Conservation (phyloP, 2,888 invertebrate species). For the Brachynemurus nebulosus region DNA sequence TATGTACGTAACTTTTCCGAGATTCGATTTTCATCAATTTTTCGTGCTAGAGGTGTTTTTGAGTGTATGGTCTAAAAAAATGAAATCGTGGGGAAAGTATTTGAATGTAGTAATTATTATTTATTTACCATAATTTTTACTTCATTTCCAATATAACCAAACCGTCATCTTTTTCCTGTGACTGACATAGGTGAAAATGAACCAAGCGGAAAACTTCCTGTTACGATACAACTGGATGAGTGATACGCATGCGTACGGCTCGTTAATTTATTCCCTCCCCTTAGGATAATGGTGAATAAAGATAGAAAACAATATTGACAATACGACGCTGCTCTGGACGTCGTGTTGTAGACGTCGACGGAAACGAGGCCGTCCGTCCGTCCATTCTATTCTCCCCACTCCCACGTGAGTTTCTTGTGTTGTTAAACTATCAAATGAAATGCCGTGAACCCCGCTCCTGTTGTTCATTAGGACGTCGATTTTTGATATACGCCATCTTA, state of each 20-base stretch:
- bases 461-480: conserved; percentile 32
- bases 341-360: conserved; percentile 2
- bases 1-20: no score
- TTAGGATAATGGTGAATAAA: not conserved
- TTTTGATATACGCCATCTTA: conserved; percentile 37
- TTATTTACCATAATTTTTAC: no score
- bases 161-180: no score
- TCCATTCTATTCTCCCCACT: not conserved
- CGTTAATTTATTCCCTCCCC: conserved; percentile 11
- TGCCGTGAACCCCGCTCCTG: conserved; percentile 24
- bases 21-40: no score
- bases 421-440: not conserved
- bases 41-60: no score
- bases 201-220: no score
- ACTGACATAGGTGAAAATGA: no score
- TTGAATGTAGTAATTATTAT: no score
- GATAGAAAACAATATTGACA: not conserved
- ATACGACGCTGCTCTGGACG: not conserved
- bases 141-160: no score
- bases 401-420: not conserved
- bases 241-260: conserved; percentile 1
- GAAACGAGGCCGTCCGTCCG: not conserved
- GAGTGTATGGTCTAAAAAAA: no score
- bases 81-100: no score
- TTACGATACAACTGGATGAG: no score